A percentile compares a stretch with the other conserved stretches of the same genome.
Evolutionary conservation across 2,797 vertebrate species (phyloP).

Genomic region (Ciconia nigra): DNA sequence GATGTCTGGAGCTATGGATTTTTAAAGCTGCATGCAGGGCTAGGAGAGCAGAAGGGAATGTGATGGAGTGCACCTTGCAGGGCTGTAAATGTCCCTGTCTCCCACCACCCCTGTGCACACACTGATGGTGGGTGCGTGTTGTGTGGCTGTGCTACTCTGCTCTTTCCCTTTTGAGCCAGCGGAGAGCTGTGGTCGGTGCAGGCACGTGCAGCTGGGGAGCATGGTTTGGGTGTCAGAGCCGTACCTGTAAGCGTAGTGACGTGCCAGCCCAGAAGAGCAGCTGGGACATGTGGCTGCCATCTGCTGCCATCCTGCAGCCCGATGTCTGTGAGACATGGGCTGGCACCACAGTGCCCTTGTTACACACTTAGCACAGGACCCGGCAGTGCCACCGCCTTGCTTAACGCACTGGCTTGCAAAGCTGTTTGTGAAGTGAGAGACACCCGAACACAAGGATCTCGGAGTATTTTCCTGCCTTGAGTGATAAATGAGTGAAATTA

Average conservation of each 20-base stretch:
- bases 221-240: not conserved
- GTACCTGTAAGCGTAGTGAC: not conserved
- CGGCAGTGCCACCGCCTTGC: accelerated
- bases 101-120: not conserved
- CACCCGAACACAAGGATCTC: not conserved
- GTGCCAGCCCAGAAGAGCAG: not conserved
- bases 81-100: not conserved
- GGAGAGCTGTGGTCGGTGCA: not conserved
- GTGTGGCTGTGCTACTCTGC: not conserved
- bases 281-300: not conserved
- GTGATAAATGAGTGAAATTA: conserved; percentile 39
- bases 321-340: accelerated
- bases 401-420: accelerated
- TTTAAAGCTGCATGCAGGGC: not conserved
- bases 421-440: not conserved
- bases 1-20: not conserved
- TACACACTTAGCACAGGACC: not conserved
- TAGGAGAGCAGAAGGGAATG: not conserved
- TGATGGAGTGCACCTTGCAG: not conserved
- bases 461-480: conserved; percentile 45
- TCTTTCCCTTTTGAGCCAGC: not conserved
- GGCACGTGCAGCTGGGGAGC: not conserved
- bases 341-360: not conserved
- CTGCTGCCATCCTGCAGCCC: not conserved
- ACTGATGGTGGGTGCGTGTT: not conserved